Base-by-base conservation (phyloP, 35 echinoderm and acorn worm genomes). In the Ptychodera flava region DNA sequence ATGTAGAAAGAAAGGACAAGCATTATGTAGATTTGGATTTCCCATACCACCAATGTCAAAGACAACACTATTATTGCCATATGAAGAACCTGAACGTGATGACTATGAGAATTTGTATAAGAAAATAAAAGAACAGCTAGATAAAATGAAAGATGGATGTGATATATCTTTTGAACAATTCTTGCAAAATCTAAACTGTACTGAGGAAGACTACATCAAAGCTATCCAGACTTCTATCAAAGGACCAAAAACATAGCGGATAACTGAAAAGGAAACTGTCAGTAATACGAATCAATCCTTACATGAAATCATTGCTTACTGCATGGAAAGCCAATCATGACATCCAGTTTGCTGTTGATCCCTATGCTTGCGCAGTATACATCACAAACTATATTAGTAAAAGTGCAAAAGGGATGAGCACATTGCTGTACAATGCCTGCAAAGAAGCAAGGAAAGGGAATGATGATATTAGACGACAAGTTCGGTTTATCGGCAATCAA, bases 341-440 rank as follows among this genome's bases (percentile, higher is more conserved):
- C 79, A 31, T 93, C 77, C 91, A 93, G 33, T 89, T 33, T 89
- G 77, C 85, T 31, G 16, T 89, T 33, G 91, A 93, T 77, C 87
- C 91, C 31, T 93, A 89, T 79, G 87, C 91, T 34, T 93, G 91
- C 86, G 88, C 88, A 85, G 89, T 88, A 31, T 93, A 93, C 77
- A 93, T 89, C 6, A 86, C n/a, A n/a, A n/a, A n/a, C 15, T 92
- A 92, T 30, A 88, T 92, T 28, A 92, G 82, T 80, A 92, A 92
- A 89, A 28, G 79, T 31, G 82, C 88, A 83, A 35, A 81, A 85
- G 91, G 91, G 0, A 88, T 92, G 80, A 88, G 91, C n/a, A 83
- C 38, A 28, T 36, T 92, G 32, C 16, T 92, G 31, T 45, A 89
- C 35, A 32, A 82, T 28, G 87, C 91, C 28, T 33, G 45, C 30